These are phyloP conservation scores for Deilephila elpenor DNA, from an alignment of 2,888 invertebrate genomes.

Conservation along the genomic window DNA sequence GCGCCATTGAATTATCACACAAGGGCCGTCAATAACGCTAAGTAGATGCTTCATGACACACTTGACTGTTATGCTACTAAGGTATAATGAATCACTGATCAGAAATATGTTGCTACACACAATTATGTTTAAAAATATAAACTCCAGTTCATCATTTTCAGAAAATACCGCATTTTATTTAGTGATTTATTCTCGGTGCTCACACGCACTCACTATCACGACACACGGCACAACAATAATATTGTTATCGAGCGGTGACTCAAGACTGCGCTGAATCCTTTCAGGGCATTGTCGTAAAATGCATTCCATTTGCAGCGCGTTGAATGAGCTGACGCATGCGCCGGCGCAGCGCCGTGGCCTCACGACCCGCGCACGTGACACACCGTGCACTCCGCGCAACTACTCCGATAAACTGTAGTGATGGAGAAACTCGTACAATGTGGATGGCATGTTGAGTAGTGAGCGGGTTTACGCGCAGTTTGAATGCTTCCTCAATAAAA, in stretches of 20 bases:
- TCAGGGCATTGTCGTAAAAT: background rate
- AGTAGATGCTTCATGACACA: no score
- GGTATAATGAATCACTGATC: no score
- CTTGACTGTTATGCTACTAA: no score
- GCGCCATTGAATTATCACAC: no score
- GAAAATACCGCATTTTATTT: no score
- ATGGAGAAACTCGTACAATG: background rate
- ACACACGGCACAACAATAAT: background rate
- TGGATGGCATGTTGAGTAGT: no score
- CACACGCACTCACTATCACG: background rate
- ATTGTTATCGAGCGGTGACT: background rate
- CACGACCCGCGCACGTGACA: background rate
- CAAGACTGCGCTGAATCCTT: background rate
- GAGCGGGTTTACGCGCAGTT: background rate
- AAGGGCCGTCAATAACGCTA: no score
- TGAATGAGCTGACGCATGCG: slow-evolving; percentile 17
- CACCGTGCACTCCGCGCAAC: background rate
- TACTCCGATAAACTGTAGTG: background rate
- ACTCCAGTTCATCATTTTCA: no score
- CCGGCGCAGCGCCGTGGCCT: background rate
- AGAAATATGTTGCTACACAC: no score
- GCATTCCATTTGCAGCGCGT: background rate
- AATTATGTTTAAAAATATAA: no score
- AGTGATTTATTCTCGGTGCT: background rate
- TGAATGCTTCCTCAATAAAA: slow-evolving; percentile 11